phyloP scores from a whole-genome alignment of 2,113 vertebrate genomes.

The Takifugu bimaculatus region DNA sequence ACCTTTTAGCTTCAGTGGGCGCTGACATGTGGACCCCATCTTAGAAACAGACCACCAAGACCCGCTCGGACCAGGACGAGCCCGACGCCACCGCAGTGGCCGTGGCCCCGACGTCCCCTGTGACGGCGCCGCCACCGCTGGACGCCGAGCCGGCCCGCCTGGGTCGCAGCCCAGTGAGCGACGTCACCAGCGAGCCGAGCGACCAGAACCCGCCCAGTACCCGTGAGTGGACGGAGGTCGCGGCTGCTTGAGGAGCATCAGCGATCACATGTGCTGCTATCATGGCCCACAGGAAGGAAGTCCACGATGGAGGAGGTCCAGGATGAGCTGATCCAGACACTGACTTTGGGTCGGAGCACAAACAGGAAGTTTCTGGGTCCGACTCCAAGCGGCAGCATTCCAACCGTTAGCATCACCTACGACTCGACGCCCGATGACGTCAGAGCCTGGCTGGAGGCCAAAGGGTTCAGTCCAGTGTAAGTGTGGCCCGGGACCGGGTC shows the following conservation, averaged over 20 bases:
- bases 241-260: no score
- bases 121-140: constrained; percentile 60
- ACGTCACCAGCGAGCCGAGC: constrained; percentile 73
- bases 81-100: constrained; percentile 41
- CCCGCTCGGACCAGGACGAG: constrained; percentile 69
- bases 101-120: constrained; percentile 64
- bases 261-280: not conserved
- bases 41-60: constrained; percentile 82
- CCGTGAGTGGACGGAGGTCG: constrained; percentile 51
- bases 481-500: constrained; percentile 43
- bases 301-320: constrained; percentile 98
- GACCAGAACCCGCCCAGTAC: constrained; percentile 69
- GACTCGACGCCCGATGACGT: constrained; percentile 86
- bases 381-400: constrained; percentile 61
- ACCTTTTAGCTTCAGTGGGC: no score
- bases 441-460: constrained; percentile 83
- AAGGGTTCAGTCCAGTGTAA: constrained; percentile 92
- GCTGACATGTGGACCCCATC: constrained; percentile 9
- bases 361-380: constrained; percentile 86
- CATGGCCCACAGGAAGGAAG: constrained; percentile 80
- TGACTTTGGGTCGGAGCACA: constrained; percentile 87
- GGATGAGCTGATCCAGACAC: constrained; percentile 88
- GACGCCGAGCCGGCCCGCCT: constrained; percentile 28
- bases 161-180: constrained; percentile 71
- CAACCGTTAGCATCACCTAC: constrained; percentile 78